A percentile compares a stretch with the other conserved stretches of the same genome.
phyloP scores from a whole-genome alignment of 2,888 invertebrate genomes.

The Pheosia gnoma region DNA sequence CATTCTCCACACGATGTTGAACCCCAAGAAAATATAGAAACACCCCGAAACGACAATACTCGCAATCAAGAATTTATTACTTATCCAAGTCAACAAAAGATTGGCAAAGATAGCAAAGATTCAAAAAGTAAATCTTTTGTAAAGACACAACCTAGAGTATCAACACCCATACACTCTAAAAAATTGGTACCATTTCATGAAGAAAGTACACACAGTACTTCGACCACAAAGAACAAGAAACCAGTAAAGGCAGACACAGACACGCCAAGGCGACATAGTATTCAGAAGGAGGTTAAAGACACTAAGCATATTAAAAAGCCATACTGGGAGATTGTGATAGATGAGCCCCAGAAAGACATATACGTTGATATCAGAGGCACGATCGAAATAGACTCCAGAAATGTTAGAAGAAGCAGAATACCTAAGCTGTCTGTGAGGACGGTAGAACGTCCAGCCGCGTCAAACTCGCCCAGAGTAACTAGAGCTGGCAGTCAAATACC shows the following conservation, averaged over 20 bases:
- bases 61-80: background rate
- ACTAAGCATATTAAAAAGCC: conserved; percentile 19
- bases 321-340: conserved; percentile 47
- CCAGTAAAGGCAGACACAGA: background rate
- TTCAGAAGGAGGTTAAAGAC: background rate
- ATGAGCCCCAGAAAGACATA: conserved; percentile 40
- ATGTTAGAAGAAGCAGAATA: conserved; percentile 48
- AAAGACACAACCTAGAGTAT: background rate
- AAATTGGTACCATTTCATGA: background rate
- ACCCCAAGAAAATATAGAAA: background rate
- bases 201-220: background rate
- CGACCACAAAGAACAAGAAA: background rate
- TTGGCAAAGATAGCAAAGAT: background rate
- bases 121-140: background rate
- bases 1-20: background rate
- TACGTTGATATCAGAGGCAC: conserved; percentile 18
- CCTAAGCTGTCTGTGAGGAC: conserved; percentile 40
- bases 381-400: conserved; percentile 10
- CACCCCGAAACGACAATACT: background rate
- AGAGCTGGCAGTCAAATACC: conserved; percentile 45
- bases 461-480: background rate
- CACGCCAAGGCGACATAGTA: background rate
- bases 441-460: background rate
- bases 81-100: background rate
- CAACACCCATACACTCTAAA: background rate